Evolutionary conservation across 2,113 vertebrate species (phyloP).

Genomic region (Barbus barbus): DNA sequence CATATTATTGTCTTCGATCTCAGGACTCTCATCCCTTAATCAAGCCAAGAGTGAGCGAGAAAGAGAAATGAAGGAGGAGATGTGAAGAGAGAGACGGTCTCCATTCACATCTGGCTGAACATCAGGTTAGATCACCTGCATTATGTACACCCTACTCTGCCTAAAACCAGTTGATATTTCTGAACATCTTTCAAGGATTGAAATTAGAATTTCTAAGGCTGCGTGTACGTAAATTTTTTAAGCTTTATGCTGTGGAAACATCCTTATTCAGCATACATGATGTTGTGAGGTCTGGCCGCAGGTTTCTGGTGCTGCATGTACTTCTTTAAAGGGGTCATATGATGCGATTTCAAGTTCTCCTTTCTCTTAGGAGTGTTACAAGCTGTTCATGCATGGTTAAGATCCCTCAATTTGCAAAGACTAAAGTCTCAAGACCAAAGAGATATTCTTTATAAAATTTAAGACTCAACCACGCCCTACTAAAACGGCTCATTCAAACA

Average conservation of each 20-base stretch:
- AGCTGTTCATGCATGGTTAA: too few relatives aligned
- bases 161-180: background rate
- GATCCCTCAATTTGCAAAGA: too few relatives aligned
- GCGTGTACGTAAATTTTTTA: background rate
- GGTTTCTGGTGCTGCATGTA: background rate
- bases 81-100: background rate
- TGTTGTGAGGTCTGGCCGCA: background rate
- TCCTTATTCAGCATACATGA: background rate
- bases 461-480: too few relatives aligned
- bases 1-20: background rate
- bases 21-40: background rate
- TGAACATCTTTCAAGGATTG: background rate
- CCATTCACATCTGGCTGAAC: conserved; percentile 21
- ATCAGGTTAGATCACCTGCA: conserved; percentile 33
- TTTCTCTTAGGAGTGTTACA: too few relatives aligned
- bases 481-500: too few relatives aligned
- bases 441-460: too few relatives aligned
- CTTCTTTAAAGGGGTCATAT: too few relatives aligned
- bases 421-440: too few relatives aligned
- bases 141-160: background rate
- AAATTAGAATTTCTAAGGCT: background rate
- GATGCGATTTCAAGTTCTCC: too few relatives aligned
- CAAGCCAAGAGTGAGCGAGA: background rate
- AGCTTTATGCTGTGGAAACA: background rate
- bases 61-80: background rate